Percentiles rank a stretch among this genome's conserved stretches.
phyloP scores from a whole-genome alignment of 2,797 vertebrate genomes.

The Eremophila alpestris region DNA sequence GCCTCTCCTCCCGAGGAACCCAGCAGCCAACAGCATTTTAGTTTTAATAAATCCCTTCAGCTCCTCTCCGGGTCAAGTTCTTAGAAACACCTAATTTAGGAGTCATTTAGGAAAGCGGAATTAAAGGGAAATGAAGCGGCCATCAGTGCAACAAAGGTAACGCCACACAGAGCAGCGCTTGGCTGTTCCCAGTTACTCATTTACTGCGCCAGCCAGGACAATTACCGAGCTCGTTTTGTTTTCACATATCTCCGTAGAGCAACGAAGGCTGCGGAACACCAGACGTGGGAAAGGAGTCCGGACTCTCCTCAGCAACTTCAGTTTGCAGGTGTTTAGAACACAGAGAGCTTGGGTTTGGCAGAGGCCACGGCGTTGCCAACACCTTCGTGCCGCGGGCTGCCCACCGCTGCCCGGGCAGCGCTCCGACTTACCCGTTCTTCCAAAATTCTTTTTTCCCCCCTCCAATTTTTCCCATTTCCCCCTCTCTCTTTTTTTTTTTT shows the following conservation, averaged over 20 bases:
- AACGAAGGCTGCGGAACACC: not conserved
- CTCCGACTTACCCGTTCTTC: not conserved
- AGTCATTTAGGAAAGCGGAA: not conserved
- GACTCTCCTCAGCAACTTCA: not conserved
- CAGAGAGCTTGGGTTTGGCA: not conserved
- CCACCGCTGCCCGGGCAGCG: not conserved
- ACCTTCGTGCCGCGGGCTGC: not conserved
- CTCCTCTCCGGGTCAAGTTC: not conserved
- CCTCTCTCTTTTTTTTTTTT: rapidly evolving
- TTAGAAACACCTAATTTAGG: not conserved
- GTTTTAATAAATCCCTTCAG: not conserved
- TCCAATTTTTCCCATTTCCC: too few relatives aligned
- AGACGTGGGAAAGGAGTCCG: not conserved
- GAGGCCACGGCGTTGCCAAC: not conserved
- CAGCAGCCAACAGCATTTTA: not conserved
- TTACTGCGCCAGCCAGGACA: not conserved
- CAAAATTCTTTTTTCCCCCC: rapidly evolving
- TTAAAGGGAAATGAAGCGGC: not conserved
- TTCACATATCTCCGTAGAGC: rapidly evolving
- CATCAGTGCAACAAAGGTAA: not conserved
- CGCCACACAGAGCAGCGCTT: rapidly evolving
- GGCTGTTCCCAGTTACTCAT: not conserved
- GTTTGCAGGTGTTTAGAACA: not conserved
- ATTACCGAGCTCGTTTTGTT: not conserved
- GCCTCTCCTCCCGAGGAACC: not conserved